Evolutionary conservation across 1,140 invertebrate genomes (phyloP), one percentile per base, ranked within the genome.

Genomic region (Calycopis cecrops): DNA sequence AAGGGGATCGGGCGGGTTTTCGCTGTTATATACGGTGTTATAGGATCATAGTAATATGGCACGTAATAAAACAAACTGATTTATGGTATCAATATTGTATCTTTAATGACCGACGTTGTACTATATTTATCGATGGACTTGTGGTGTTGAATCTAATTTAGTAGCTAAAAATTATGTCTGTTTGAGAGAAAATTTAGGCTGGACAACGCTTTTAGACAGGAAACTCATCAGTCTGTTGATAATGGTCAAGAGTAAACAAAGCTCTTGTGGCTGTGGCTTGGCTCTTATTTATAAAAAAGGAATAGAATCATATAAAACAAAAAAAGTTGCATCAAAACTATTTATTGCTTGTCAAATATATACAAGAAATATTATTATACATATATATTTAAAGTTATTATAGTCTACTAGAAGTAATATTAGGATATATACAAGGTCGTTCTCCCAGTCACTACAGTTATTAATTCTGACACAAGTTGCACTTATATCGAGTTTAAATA

Each of bases 361-460:
- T 44, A 44, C 16, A 16, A 44, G 40, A 44, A 44, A 44, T 9
- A 9, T 6, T 44, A 44, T 9, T 9, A 44, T 14, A 44, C 17
- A 44, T 44, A 44, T 16, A 44, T 16, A 44, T 44, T 44, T 44
- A 44, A 16, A 44, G 40, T 44, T 40, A 44, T 16, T 44, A 44
- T 44, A 44, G 12, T 44, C 17, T 14, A 44, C 40, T 44, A 44
- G 40, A 44, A 44, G 14, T 44, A 44, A 44, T 44, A 44, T 44
- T 44, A 44, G 40, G 40, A 16, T 44, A 44, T 44, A 44, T 44
- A 44, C 40, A 44, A 44, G 40, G 40, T 12, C 40, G 40, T 44
- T 44, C 40, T 16, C 40, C 40, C 40, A 44, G 40, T 44, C 40
- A 18, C 40, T 14, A 44, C 14, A 14, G 1, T 6, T 44, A 44